Evolutionary conservation across 2,888 invertebrate genomes (phyloP), one percentile per base, ranked within the genome.

Genomic region (Rhagonycha lutea): DNA sequence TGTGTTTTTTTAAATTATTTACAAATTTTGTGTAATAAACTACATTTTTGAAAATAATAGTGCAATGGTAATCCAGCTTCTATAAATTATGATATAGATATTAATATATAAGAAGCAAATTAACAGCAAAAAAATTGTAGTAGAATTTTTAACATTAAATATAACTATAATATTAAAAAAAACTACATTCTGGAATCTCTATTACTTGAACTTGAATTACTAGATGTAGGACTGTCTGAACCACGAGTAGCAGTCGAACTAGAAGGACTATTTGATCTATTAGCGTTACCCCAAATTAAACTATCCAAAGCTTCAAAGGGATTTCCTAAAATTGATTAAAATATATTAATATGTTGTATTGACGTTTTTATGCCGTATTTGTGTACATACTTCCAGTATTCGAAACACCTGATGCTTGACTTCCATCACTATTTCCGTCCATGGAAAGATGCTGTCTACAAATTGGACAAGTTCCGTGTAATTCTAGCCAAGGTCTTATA

Each of bases 401-500:
- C 18, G 72, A 61, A 67, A 71, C 72, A 61, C 73, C 79, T 9
- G 79, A 75, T 69, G 78, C 76, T 72, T 80, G 80, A 74, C 78
- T 80, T 61, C 78, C 76, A 72, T 80, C 80, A 75, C 73, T 80
- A 12, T 78, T 79, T 10, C 81, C 85, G 69, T 83, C 84, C 61
- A 80, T 83, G 61, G 83, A 83, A 74, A 95, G 89, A 85, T 91
- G 92, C 88, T 95, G 96, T 75, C 98, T 92, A 89, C 98, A 98
- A 83, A 98, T 96, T 75, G 98, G 98, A 87, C 98, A 98, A 68
- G 98, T 98, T 77, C 96, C 97, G 89, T 98, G 98, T 90, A 98
- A 90, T 90, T 97, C 94, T 83, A 99, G 90, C 98, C 98, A 99
- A 76, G 97, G 98, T 81, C 95, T 92, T 88, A 99, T 98, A 87